These are phyloP conservation scores for Tuta absoluta DNA, from an alignment of 2,888 invertebrate species.

Conservation along the genomic window DNA sequence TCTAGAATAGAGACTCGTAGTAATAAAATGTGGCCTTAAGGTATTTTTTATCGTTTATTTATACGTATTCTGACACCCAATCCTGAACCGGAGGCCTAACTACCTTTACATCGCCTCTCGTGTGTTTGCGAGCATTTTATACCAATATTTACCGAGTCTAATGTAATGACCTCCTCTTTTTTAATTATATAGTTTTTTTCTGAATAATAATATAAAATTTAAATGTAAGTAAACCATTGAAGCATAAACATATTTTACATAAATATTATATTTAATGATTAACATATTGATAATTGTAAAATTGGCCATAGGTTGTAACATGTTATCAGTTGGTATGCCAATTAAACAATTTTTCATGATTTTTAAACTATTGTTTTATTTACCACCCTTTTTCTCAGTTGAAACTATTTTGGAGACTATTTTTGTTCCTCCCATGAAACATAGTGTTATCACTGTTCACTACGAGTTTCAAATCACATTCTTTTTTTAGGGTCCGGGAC, in stretches of 20 bases:
- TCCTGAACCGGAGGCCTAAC: conserved; percentile 48
- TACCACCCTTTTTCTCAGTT: conserved; percentile 23
- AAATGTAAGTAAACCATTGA: conserved; percentile 80
- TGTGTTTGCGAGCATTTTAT: conserved; percentile 66
- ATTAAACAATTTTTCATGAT: conserved; percentile 82
- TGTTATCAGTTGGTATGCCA: conserved; percentile 80
- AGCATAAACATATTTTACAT: conserved; percentile 81
- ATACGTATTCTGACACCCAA: conserved; percentile 49
- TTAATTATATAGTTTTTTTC: conserved; percentile 66
- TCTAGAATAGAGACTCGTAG: conserved; percentile 62
- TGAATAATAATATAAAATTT: conserved; percentile 79
- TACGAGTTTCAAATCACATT: too few relatives aligned
- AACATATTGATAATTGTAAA: conserved; percentile 81
- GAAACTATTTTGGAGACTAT: too few relatives aligned
- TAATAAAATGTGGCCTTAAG: conserved; percentile 77
- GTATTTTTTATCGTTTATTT: conserved; percentile 57
- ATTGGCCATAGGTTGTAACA: conserved; percentile 81
- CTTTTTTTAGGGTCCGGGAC: too few relatives aligned
- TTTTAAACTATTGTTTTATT: conserved; percentile 73
- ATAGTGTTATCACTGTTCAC: too few relatives aligned
- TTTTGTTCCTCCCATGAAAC: too few relatives aligned
- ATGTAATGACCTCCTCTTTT: conserved; percentile 68
- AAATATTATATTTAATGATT: conserved; percentile 81
- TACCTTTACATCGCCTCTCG: conserved; percentile 48
- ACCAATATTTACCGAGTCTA: conserved; percentile 70